Evolutionary conservation across 1,140 invertebrate species (phyloP), one percentile per base, ranked within the genome.

Genomic region (Sarcophaga peregrina): DNA sequence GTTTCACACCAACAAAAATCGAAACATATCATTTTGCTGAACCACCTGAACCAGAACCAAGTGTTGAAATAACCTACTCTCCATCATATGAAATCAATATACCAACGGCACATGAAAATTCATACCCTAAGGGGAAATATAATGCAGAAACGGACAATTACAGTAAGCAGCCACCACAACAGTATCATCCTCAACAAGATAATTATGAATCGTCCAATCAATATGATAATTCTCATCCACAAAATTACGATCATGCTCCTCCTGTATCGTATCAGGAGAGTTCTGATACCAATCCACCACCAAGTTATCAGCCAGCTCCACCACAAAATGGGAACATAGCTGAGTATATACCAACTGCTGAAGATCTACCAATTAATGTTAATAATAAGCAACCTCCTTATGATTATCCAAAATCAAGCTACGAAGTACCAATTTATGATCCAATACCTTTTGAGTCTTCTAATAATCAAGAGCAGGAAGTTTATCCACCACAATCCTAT

Each of bases 341-440:
- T 13, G 84, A 88, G n/a, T 88, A 89, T 58, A 84, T 87, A 0
- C 83, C 85, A 9, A 87, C 87, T 0, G 80, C 86, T 6, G 84
- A 88, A 72, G 87, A 90, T 8, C 50, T 90, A n/a, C 89, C 89
- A 0, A 54, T 90, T 5, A 88, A 86, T 83, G 84, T 83, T 0
- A 86, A 90, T 83, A 85, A 86, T 54, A 88, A 87, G 68, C 86
- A 85, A 25, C 87, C 87, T 9, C 85, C 87, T n/a, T 90, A 89
- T 47, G 87, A 90, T 52, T 90, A 85, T 25, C 87, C 87, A 10
- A 90, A 90, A 54, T 90, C 87, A 8, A 90, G 89, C 82, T 90
- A 90, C 82, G 89, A 90, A 83, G 89, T 90, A 48, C 89, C 89
- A 75, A 87, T 90, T 25, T 90, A 90, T 48, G 89, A 90, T 81